Conservation (phyloP, 1,140 invertebrate genomes). For the Caenorhabditis latens region DNA sequence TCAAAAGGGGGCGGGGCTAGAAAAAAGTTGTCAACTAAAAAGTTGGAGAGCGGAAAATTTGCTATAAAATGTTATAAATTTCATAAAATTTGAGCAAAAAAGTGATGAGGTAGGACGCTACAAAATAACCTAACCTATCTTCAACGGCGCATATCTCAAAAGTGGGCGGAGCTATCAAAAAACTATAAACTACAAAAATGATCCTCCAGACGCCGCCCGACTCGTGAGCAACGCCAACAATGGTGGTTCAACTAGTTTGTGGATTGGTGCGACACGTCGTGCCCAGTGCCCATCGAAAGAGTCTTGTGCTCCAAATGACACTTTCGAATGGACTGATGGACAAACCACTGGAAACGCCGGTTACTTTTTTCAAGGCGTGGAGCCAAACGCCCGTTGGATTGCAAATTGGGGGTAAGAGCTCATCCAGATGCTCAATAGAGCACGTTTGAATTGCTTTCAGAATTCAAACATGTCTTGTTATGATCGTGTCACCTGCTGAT, state of each 20-base stretch:
- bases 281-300: neutral
- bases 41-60: neutral
- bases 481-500: too few relatives aligned
- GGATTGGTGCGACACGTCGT: neutral
- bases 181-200: neutral
- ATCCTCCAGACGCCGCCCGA: neutral
- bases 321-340: constrained; percentile 12
- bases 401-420: too few relatives aligned
- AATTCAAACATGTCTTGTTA: too few relatives aligned
- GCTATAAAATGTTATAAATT: neutral
- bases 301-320: neutral
- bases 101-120: too few relatives aligned
- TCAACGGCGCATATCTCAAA: too few relatives aligned
- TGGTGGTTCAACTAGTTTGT: neutral
- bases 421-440: too few relatives aligned
- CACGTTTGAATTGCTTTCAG: too few relatives aligned
- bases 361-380: neutral
- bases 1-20: neutral
- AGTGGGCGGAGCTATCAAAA: neutral
- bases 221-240: neutral
- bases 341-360: neutral
- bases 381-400: neutral
- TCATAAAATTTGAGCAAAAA: too few relatives aligned
- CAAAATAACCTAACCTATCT: too few relatives aligned
- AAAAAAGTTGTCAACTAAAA: neutral